These are phyloP conservation scores for Synergus itoensis DNA, from an alignment of 2,888 invertebrate genomes.

Conservation along the genomic window DNA sequence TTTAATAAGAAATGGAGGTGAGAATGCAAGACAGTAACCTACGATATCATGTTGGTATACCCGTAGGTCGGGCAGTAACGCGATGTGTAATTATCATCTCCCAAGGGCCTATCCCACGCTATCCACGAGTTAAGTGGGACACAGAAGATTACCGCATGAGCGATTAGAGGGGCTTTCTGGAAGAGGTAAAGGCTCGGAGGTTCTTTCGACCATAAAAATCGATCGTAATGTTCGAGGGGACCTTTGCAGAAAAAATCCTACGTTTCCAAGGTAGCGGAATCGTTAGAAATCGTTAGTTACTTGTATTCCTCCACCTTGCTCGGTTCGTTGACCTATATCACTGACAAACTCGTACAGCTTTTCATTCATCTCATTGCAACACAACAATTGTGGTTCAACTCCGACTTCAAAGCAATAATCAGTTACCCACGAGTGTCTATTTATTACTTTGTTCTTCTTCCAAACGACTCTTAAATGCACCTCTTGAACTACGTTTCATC, in stretches of 20 bases:
- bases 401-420: slow-evolving; percentile 33
- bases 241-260: slow-evolving; percentile 34
- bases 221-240: slow-evolving; percentile 44
- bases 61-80: slow-evolving; percentile 55
- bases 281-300: slow-evolving; percentile 19
- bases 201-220: slow-evolving; percentile 43
- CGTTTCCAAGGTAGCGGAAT: slow-evolving; percentile 38
- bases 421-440: slow-evolving; percentile 31
- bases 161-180: slow-evolving; percentile 62
- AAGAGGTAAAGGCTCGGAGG: slow-evolving; percentile 47
- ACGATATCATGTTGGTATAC: slow-evolving; percentile 53
- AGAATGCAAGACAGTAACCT: slow-evolving; percentile 53
- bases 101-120: slow-evolving; percentile 75
- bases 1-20: slow-evolving; percentile 42
- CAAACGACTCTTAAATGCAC: slow-evolving; percentile 30
- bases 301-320: slow-evolving; percentile 29
- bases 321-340: slow-evolving; percentile 41
- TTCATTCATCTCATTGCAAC: slow-evolving; percentile 41
- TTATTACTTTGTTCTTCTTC: slow-evolving; percentile 29
- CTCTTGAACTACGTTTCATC: slow-evolving; percentile 21
- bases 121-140: slow-evolving; percentile 68
- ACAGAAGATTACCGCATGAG: slow-evolving; percentile 67
- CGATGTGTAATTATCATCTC: slow-evolving; percentile 74
- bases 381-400: slow-evolving; percentile 40
- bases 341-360: slow-evolving; percentile 40